These are phyloP conservation scores for Heliconius nattereri DNA, from an alignment of 1,140 invertebrate genomes.

Conservation along the genomic window DNA sequence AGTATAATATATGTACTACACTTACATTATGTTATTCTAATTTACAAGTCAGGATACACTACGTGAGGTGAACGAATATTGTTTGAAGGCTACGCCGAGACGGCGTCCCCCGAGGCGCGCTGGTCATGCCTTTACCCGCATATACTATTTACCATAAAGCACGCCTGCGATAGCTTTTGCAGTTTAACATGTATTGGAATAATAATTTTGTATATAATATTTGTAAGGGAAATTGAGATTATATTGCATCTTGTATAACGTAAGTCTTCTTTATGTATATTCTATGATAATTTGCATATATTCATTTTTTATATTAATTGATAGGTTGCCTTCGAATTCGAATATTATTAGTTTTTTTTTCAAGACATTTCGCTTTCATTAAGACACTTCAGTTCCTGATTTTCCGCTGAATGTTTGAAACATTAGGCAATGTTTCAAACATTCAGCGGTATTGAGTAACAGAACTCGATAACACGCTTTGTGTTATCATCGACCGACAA, in stretches of 20 bases:
- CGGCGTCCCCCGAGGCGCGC: constrained; percentile 12
- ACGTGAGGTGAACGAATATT: constrained; percentile 27
- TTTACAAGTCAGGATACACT: constrained; percentile 3
- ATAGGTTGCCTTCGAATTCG: too few species aligned
- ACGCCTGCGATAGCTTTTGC: constrained; percentile 12
- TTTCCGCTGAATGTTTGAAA: not conserved
- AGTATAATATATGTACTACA: not conserved
- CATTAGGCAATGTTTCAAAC: too few species aligned
- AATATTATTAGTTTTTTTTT: too few species aligned
- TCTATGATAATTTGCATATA: too few species aligned
- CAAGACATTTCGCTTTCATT: too few species aligned
- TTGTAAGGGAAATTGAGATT: not conserved
- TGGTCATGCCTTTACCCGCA: constrained; percentile 8
- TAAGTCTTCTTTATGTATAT: too few species aligned
- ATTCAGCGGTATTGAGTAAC: not conserved
- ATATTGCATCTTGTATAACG: not conserved
- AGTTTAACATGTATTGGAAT: not conserved
- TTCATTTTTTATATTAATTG: too few species aligned
- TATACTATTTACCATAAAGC: constrained; percentile 14
- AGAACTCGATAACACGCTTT: not conserved
- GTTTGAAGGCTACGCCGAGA: constrained; percentile 18
- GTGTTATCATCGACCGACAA: too few species aligned
- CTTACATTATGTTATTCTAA: not conserved
- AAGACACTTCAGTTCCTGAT: not conserved
- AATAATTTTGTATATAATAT: not conserved